These are phyloP conservation scores for Diadegma fenestrale DNA, from an alignment of 2,888 invertebrate species.

Conservation along the genomic window DNA sequence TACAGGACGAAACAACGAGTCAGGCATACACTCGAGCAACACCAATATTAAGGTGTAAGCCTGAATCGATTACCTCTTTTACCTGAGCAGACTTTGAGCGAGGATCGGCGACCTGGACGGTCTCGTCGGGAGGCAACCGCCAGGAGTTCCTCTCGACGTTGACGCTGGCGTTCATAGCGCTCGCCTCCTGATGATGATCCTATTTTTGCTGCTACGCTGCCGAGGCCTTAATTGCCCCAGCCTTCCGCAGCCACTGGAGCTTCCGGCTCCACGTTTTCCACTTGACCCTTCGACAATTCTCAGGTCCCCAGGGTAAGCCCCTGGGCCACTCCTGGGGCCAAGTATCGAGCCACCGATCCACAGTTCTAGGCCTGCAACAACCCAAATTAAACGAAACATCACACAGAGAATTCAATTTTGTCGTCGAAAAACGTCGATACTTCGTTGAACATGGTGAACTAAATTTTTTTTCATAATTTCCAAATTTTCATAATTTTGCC, in stretches of 20 bases:
- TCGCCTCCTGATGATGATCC: constrained; percentile 82
- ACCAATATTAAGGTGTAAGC: constrained; percentile 56
- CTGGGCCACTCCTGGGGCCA: constrained; percentile 85
- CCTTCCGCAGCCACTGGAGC: constrained; percentile 71
- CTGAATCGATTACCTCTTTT: constrained; percentile 82
- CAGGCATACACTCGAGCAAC: constrained; percentile 60
- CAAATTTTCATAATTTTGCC: too few species aligned
- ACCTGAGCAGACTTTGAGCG: constrained; percentile 91
- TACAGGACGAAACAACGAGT: constrained; percentile 56
- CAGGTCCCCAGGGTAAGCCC: constrained; percentile 80
- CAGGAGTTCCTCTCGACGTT: constrained; percentile 95
- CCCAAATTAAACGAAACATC: neutral
- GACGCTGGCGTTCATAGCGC: constrained; percentile 96
- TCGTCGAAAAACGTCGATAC: too few species aligned
- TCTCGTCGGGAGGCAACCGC: constrained; percentile 97
- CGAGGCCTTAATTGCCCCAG: constrained; percentile 87
- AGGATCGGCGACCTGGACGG: constrained; percentile 95
- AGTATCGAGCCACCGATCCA: constrained; percentile 77
- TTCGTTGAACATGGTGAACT: too few species aligned
- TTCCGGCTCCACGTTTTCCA: constrained; percentile 37
- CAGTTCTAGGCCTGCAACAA: constrained; percentile 78
- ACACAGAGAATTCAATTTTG: too few species aligned
- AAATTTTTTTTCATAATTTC: too few species aligned
- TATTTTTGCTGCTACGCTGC: constrained; percentile 86
- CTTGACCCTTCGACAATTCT: constrained; percentile 49